Evolutionary conservation across 64 coral and sea anemone genomes (phyloP).

Genomic region (Dendronephthya gigantea): DNA sequence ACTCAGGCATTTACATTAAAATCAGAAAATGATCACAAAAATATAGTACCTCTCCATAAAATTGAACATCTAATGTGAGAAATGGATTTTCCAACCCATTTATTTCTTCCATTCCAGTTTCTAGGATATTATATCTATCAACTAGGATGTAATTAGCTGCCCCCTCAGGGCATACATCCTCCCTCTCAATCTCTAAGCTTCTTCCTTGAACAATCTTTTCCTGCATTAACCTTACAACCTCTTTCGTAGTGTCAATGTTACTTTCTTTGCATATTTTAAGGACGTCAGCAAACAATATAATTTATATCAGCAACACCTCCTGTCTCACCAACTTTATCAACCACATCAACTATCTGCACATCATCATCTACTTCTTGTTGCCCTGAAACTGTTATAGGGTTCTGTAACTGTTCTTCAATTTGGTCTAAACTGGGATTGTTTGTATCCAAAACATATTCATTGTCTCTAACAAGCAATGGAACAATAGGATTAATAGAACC

Average conservation of each 20-base stretch:
- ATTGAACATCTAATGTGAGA: too few species aligned
- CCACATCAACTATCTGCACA: neutral
- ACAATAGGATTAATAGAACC: neutral
- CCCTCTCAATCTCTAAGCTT: slow-evolving; percentile 3
- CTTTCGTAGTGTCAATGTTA: neutral
- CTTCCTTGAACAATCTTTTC: neutral
- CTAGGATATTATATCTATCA: neutral
- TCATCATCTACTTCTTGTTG: neutral
- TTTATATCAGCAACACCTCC: slow-evolving; percentile 10
- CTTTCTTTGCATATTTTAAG: slow-evolving; percentile 21
- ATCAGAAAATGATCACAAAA: too few species aligned
- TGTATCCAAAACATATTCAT: neutral
- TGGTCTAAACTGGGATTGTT: neutral
- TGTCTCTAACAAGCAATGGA: neutral
- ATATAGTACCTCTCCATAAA: neutral
- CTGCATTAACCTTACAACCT: slow-evolving; percentile 17
- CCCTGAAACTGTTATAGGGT: neutral
- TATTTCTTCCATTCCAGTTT: slow-evolving; percentile 4
- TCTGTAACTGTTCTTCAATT: neutral
- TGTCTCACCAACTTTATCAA: slow-evolving; percentile 1
- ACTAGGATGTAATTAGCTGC: slow-evolving; percentile 6
- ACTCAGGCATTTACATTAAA: too few species aligned
- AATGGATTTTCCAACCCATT: neutral
- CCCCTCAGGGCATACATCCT: neutral
- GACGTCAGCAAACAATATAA: slow-evolving; percentile 7